Conservation (phyloP, 2,113 vertebrate species). For the Dasyornis broadbenti region DNA sequence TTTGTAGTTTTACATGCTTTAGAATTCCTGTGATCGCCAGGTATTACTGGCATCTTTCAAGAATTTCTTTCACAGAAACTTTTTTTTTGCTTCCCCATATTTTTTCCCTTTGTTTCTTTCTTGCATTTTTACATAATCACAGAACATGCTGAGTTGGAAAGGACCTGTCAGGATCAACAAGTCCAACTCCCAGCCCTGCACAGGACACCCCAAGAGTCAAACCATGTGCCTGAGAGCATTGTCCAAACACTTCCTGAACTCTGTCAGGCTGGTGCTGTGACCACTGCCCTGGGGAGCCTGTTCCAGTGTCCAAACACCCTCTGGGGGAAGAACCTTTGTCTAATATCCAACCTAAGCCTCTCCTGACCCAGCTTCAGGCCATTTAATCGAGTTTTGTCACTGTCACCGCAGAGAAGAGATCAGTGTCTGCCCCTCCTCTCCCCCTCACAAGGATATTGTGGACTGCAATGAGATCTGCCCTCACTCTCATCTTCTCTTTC, state of each 20-base stretch:
- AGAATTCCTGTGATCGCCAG: neutral
- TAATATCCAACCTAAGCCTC: neutral
- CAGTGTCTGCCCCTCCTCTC: neutral
- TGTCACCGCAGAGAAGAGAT: neutral
- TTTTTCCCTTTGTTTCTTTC: neutral
- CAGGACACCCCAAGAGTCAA: neutral
- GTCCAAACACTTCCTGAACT: accelerated
- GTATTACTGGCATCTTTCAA: neutral
- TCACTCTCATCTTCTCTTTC: neutral
- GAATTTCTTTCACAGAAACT: neutral
- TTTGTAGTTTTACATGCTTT: neutral
- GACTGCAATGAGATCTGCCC: neutral
- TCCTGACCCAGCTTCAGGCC: neutral
- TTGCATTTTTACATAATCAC: neutral
- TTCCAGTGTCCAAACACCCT: neutral
- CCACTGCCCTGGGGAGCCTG: neutral
- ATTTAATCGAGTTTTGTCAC: neutral
- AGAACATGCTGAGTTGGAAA: neutral
- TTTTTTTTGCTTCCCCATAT: neutral
- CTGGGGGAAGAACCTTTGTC: neutral
- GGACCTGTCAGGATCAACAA: neutral
- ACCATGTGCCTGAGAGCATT: neutral
- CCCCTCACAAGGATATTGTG: neutral
- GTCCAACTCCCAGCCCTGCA: neutral
- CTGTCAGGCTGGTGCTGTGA: neutral